Conservation (phyloP, 2,797 vertebrate species). For the Graptemys geographica region DNA sequence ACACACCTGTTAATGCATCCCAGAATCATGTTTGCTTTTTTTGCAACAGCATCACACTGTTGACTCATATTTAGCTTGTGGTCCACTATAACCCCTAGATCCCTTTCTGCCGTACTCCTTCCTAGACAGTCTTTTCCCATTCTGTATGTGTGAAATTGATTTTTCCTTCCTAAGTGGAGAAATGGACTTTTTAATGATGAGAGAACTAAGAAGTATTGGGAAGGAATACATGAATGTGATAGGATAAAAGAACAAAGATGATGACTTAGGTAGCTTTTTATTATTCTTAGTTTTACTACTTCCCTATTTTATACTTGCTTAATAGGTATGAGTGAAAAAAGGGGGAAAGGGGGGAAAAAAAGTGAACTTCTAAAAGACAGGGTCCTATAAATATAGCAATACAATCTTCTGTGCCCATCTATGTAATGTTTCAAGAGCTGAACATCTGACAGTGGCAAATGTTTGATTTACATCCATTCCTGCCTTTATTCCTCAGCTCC, state of each 20-base stretch:
- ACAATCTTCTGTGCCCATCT: not conserved
- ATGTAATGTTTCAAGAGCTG: not conserved
- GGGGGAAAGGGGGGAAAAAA: not conserved
- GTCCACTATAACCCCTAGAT: no score
- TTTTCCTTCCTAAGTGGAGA: no score
- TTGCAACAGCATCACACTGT: no score
- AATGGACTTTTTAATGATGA: not conserved
- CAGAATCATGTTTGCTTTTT: no score
- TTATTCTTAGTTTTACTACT: not conserved
- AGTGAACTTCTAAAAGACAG: not conserved
- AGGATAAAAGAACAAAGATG: not conserved
- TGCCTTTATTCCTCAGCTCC: not conserved
- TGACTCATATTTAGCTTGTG: no score
- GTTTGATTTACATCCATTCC: conserved; percentile 35
- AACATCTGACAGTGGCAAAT: not conserved
- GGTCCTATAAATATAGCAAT: rapidly evolving
- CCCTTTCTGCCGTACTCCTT: no score
- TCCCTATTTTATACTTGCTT: not conserved
- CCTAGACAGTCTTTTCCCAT: no score
- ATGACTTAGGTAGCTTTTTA: not conserved
- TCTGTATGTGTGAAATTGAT: no score
- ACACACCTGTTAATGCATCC: no score
- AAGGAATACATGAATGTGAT: not conserved
- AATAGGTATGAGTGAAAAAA: not conserved
- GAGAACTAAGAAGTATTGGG: not conserved